Conservation (phyloP, 1,140 invertebrate genomes). For the Drosophila pectinifera region DNA sequence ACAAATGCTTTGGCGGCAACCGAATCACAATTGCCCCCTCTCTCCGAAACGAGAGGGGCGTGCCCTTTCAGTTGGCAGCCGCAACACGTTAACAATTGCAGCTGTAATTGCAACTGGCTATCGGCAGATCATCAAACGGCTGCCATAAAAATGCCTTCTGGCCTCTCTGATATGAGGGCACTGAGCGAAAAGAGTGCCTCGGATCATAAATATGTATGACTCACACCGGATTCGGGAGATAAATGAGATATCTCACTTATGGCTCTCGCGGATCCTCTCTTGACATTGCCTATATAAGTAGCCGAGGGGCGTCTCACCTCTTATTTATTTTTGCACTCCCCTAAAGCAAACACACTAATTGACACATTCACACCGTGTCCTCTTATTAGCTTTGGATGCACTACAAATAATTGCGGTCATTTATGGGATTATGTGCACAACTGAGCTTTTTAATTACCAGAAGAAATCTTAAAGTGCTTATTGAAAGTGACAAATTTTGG, state of each 20-base stretch:
- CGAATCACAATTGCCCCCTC: constrained; percentile 20
- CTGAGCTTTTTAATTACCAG: neutral
- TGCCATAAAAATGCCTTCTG: constrained; percentile 27
- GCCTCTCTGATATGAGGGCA: neutral
- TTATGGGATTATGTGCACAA: neutral
- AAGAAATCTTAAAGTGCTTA: neutral
- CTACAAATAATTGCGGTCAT: neutral
- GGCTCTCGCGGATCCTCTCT: constrained; percentile 28
- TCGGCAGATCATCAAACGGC: constrained; percentile 24
- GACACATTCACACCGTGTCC: neutral
- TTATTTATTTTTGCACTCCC: constrained; percentile 18
- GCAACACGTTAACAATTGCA: constrained; percentile 46
- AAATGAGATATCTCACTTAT: constrained; percentile 15
- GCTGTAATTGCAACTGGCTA: constrained; percentile 51
- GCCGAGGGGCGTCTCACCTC: neutral
- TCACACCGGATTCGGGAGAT: constrained; percentile 1
- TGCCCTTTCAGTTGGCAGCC: constrained; percentile 30
- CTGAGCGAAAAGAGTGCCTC: constrained; percentile 20
- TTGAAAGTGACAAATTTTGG: neutral
- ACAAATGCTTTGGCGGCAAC: constrained; percentile 28
- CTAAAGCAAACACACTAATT: constrained; percentile 15
- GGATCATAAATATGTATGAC: constrained; percentile 18
- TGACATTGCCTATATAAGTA: constrained; percentile 44
- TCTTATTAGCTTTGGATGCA: constrained; percentile 1
- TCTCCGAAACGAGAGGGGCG: neutral